Percentiles rank a stretch among this genome's conserved stretches.
Conservation (phyloP, 37 sponge, comb jelly and placozoan genomes). For the Ephydatia muelleri region DNA sequence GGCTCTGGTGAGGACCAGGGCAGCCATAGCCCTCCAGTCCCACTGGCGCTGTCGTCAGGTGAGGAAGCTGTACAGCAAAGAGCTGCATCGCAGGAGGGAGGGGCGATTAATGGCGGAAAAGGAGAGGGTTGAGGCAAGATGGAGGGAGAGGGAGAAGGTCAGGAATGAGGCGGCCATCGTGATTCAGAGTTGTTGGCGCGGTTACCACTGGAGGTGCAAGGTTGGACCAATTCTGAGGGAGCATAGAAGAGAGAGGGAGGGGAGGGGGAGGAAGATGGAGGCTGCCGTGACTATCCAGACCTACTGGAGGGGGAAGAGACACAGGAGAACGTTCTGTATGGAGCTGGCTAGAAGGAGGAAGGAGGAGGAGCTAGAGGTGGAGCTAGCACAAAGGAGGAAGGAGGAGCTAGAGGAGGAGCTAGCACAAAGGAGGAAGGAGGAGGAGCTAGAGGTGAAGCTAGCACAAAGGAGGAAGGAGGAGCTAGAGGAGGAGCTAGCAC, state of each 20-base stretch:
- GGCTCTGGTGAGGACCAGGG: neutral
- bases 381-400: too few species aligned
- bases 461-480: neutral
- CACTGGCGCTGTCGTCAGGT: neutral
- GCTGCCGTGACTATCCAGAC: neutral
- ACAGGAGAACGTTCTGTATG: neutral
- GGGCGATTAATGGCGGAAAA: neutral
- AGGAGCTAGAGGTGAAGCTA: neutral
- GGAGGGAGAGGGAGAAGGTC: neutral
- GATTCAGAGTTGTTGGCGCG: neutral
- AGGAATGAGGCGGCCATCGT: neutral
- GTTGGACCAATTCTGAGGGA: neutral
- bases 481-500: neutral
- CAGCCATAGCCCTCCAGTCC: conserved; percentile 11
- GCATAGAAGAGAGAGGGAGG: neutral
- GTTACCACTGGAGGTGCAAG: conserved; percentile 1
- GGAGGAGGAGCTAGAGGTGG: too few species aligned
- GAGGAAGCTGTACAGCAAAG: neutral
- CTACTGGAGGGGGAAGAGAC: conserved; percentile 6
- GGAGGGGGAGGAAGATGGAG: neutral
- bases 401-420: neutral
- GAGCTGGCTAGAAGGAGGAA: neutral
- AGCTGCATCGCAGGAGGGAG: conserved; percentile 2
- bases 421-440: neutral
- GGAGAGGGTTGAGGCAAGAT: neutral